Conservation (phyloP, 2,113 vertebrate species). For the Petroica traversi region DNA sequence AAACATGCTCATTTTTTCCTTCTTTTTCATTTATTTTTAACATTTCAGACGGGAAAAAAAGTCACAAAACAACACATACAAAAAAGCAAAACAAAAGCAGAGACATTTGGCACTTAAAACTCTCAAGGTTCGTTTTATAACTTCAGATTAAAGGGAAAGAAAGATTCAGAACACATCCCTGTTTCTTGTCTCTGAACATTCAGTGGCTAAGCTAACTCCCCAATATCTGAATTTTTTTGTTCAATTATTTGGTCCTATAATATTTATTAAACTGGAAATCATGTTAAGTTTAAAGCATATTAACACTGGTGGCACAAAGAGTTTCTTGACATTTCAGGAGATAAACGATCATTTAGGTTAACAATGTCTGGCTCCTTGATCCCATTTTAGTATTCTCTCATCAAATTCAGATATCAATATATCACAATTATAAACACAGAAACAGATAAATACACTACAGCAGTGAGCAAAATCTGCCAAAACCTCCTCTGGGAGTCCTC, state of each 20-base stretch:
- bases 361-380: not conserved
- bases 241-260: not conserved
- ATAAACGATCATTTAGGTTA: not conserved
- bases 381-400: not conserved
- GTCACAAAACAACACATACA: not conserved
- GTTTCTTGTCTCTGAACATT: not conserved
- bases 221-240: not conserved
- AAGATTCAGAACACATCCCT: not conserved
- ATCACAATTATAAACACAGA: not conserved
- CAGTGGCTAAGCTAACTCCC: not conserved
- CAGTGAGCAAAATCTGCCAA: not conserved
- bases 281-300: not conserved
- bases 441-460: not conserved
- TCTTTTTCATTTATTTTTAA: constrained; percentile 12
- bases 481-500: not conserved
- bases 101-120: not conserved
- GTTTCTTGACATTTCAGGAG: not conserved
- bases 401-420: not conserved
- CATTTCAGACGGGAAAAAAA: not conserved
- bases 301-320: not conserved
- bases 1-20: not conserved
- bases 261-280: not conserved
- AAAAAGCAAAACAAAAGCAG: not conserved
- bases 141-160: not conserved
- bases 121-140: not conserved